Percentiles rank a stretch among this genome's conserved stretches.
Evolutionary conservation across 2,888 invertebrate genomes (phyloP).

Genomic region (Malacosoma neustria): DNA sequence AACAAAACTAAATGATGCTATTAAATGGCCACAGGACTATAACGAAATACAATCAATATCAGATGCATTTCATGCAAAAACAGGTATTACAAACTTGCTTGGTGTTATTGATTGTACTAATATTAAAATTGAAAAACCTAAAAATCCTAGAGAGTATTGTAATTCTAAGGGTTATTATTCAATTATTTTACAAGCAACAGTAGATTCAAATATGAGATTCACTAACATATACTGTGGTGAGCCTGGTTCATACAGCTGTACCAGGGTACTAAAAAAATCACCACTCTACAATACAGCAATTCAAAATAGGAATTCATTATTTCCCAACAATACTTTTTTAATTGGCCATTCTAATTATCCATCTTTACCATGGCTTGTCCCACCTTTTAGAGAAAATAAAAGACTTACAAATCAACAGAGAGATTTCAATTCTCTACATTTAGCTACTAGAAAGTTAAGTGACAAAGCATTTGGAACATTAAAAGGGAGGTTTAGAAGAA

Average conservation of each 20-base stretch:
- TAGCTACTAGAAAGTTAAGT: conserved; percentile 35
- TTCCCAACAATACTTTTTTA: conserved; percentile 42
- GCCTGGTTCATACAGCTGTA: conserved; percentile 41
- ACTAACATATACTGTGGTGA: conserved; percentile 51
- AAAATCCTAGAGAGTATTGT: conserved; percentile 41
- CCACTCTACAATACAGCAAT: conserved; percentile 38
- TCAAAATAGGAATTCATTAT: conserved; percentile 31
- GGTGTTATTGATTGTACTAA: conserved; percentile 46
- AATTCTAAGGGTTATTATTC: conserved; percentile 48
- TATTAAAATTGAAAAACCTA: conserved; percentile 47
- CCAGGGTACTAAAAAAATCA: conserved; percentile 40
- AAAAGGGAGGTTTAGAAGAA: conserved; percentile 38
- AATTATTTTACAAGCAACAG: conserved; percentile 40
- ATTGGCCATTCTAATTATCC: conserved; percentile 47
- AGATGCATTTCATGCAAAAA: conserved; percentile 35
- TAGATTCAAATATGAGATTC: conserved; percentile 40
- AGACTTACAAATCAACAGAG: conserved; percentile 38
- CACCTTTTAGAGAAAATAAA: conserved; percentile 46
- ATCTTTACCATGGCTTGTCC: conserved; percentile 41
- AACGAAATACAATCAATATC: conserved; percentile 30
- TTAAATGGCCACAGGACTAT: conserved; percentile 42
- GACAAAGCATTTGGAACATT: conserved; percentile 40
- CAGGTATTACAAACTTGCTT: conserved; percentile 38
- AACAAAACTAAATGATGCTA: conserved; percentile 40
- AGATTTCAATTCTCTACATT: conserved; percentile 40